These are phyloP conservation scores for Grammomys dolichurus DNA, from an alignment of 2,113 vertebrate genomes.

Conservation along the genomic window DNA sequence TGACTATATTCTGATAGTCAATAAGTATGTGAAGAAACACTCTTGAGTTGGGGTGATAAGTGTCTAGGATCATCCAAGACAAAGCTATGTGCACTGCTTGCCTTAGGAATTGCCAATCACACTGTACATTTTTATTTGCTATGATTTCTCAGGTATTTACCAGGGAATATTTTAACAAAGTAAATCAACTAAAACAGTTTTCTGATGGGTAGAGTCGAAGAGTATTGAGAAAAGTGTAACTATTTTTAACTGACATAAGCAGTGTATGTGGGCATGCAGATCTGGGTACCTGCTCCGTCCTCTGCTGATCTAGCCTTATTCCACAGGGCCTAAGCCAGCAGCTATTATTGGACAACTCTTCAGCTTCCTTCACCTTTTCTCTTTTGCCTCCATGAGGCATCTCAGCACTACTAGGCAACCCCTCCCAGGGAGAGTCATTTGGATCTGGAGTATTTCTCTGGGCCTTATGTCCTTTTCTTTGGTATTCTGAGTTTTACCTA, in stretches of 20 bases:
- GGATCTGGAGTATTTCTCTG: not conserved
- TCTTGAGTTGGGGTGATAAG: not conserved
- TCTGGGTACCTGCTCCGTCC: not conserved
- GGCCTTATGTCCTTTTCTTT: not conserved
- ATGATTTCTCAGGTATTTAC: not conserved
- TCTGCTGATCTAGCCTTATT: not conserved
- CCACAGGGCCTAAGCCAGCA: not conserved
- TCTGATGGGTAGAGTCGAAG: not conserved
- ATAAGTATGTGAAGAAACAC: not conserved
- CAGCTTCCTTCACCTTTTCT: not conserved
- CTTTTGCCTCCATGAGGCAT: not conserved
- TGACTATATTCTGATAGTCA: not conserved
- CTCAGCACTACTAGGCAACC: not conserved
- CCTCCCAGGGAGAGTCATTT: not conserved
- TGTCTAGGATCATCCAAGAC: not conserved
- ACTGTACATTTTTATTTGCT: not conserved
- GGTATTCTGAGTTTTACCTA: not conserved
- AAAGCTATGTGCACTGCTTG: not conserved
- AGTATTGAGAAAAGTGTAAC: not conserved
- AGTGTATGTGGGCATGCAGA: not conserved
- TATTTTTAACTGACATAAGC: not conserved
- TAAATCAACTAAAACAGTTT: not conserved
- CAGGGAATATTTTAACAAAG: conserved; percentile 14
- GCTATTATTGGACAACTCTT: not conserved
- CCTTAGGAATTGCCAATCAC: not conserved